A percentile compares a stretch with the other conserved stretches of the same genome.
Evolutionary conservation across 2,888 invertebrate genomes (phyloP).

Genomic region (Stenoptilia bipunctidactyla): DNA sequence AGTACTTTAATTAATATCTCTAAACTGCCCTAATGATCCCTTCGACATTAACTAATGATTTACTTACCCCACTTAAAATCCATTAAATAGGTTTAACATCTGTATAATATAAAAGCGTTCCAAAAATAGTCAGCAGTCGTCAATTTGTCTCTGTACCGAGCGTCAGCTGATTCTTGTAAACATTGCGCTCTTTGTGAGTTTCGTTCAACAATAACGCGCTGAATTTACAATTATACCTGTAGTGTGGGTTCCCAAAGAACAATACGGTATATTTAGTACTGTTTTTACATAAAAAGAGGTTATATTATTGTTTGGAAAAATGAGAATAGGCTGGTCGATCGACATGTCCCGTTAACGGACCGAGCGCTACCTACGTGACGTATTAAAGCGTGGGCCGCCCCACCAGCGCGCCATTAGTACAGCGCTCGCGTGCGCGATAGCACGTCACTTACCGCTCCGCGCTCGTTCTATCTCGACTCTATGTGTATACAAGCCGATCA

Average conservation of each 20-base stretch:
- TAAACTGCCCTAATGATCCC: too few species aligned
- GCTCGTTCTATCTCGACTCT: conserved; percentile 61
- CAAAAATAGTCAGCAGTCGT: too few species aligned
- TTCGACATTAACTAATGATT: too few species aligned
- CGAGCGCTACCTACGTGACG: conserved; percentile 60
- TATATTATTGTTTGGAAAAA: conserved; percentile 62
- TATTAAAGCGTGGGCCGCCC: conserved; percentile 64
- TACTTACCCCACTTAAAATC: too few species aligned
- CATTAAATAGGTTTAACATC: too few species aligned
- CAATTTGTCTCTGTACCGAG: neutral
- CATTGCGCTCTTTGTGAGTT: conserved; percentile 23
- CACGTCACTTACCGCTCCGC: conserved; percentile 53
- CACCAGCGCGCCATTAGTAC: conserved; percentile 63
- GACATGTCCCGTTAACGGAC: conserved; percentile 63
- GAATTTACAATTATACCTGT: conserved; percentile 14
- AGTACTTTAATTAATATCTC: too few species aligned
- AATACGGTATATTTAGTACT: conserved; percentile 16
- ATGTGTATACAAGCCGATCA: conserved; percentile 60
- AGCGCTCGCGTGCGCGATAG: conserved; percentile 65
- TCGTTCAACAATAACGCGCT: conserved; percentile 3
- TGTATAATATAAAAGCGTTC: too few species aligned
- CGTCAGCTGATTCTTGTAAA: conserved; percentile 60
- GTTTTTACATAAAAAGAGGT: conserved; percentile 32
- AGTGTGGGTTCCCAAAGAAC: neutral
- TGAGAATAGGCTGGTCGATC: conserved; percentile 66